A percentile compares a stretch with the other conserved stretches of the same genome.
Evolutionary conservation across 2,113 vertebrate species (phyloP).

Genomic region (Heterotilapia buettikoferi): DNA sequence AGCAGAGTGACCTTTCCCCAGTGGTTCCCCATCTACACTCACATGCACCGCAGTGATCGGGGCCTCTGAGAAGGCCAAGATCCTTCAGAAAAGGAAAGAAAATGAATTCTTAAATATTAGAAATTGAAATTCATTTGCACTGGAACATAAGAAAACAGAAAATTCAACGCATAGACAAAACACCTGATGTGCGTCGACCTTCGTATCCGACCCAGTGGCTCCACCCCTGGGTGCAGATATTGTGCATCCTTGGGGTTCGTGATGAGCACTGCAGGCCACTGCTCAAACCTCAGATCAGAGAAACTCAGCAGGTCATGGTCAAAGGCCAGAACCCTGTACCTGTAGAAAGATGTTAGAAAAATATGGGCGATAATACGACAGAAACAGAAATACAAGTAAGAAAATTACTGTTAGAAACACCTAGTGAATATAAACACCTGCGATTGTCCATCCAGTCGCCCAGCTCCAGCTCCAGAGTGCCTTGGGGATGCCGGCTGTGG

Average conservation of each 20-base stretch:
- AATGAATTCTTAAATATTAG: neutral
- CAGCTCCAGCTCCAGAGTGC: slow-evolving; percentile 91
- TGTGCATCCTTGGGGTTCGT: slow-evolving; percentile 93
- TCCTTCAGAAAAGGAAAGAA: slow-evolving; percentile 57
- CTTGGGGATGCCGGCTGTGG: slow-evolving; percentile 82
- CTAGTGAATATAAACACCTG: slow-evolving; percentile 63
- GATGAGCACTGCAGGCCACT: slow-evolving; percentile 91
- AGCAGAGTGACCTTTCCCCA: slow-evolving; percentile 75
- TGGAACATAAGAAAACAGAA: neutral
- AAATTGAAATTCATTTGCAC: neutral
- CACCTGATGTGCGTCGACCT: slow-evolving; percentile 94
- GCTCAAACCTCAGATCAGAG: slow-evolving; percentile 82
- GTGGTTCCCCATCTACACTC: slow-evolving; percentile 73
- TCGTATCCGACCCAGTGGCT: slow-evolving; percentile 82
- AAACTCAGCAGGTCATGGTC: slow-evolving; percentile 97
- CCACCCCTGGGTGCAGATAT: slow-evolving; percentile 82
- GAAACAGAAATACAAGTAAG: neutral
- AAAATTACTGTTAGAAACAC: too few relatives aligned
- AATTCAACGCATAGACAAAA: slow-evolving; percentile 17
- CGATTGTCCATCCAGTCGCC: slow-evolving; percentile 96
- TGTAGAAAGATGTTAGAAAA: slow-evolving; percentile 38
- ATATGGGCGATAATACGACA: neutral
- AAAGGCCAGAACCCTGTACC: slow-evolving; percentile 88
- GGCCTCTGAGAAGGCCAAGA: slow-evolving; percentile 88
- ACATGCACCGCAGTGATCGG: slow-evolving; percentile 79